These are phyloP conservation scores for Liopterus haemorrhoidalis DNA, from an alignment of 2,888 invertebrate species.

Conservation along the genomic window DNA sequence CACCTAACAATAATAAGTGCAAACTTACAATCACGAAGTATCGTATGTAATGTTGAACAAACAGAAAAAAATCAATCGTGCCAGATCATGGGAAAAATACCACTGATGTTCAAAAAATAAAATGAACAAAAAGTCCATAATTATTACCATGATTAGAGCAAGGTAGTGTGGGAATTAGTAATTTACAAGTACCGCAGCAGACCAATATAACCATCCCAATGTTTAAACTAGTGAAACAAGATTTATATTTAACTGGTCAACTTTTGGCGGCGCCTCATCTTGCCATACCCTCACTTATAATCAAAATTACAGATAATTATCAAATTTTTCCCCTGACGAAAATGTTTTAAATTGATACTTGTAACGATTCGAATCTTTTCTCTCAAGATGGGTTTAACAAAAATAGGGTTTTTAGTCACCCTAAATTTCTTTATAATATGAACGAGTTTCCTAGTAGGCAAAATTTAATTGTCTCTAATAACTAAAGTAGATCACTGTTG, in stretches of 20 bases:
- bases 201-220: slow-evolving; percentile 36
- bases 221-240: slow-evolving; percentile 23
- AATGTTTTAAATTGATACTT: slow-evolving; percentile 33
- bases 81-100: slow-evolving; percentile 43
- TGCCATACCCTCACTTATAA: slow-evolving; percentile 42
- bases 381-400: no score
- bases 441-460: no score
- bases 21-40: no score
- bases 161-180: slow-evolving; percentile 45
- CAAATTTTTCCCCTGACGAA: slow-evolving; percentile 39
- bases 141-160: slow-evolving; percentile 45
- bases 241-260: slow-evolving; percentile 26
- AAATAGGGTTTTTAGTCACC: no score
- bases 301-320: slow-evolving; percentile 46
- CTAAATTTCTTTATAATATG: no score
- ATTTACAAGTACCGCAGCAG: slow-evolving; percentile 44
- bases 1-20: no score
- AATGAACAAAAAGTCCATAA: slow-evolving; percentile 44
- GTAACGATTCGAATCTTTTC: slow-evolving; percentile 35
- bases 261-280: slow-evolving; percentile 29
- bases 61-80: no score
- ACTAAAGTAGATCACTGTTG: no score
- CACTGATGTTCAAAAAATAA: slow-evolving; percentile 38
- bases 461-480: no score
- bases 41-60: no score